Percentiles rank a stretch among this genome's conserved stretches.
Conservation (phyloP, 1,140 invertebrate species). For the Heterodera schachtii region DNA sequence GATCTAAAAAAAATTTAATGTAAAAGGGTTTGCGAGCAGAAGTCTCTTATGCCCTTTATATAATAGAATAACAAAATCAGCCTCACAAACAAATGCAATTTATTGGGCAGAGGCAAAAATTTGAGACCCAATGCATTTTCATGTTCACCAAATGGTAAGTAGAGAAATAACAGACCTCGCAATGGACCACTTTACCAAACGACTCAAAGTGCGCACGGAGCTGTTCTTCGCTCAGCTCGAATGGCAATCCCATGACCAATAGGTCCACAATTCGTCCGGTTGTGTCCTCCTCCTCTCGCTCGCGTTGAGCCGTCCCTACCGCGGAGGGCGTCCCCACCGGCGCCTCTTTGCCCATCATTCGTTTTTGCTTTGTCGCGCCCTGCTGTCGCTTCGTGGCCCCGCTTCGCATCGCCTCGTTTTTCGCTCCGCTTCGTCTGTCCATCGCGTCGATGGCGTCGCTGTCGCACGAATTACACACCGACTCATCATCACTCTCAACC, state of each 20-base stretch:
- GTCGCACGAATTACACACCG: conserved; percentile 51
- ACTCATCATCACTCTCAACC: conserved; percentile 47
- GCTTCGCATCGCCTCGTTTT: conserved; percentile 15
- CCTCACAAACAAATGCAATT: too few relatives aligned
- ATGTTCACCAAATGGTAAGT: background rate
- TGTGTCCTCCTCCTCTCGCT: background rate
- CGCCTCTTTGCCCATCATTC: conserved; percentile 28
- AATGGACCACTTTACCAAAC: conserved; percentile 69
- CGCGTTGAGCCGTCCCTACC: background rate
- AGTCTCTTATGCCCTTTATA: too few relatives aligned
- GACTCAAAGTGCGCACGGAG: conserved; percentile 69
- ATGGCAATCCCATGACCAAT: conserved; percentile 66
- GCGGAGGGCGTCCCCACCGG: background rate
- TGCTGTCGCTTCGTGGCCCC: conserved; percentile 20
- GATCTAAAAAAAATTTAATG: conserved; percentile 7
- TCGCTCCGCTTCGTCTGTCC: conserved; percentile 31
- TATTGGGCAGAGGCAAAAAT: too few relatives aligned
- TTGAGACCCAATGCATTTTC: too few relatives aligned
- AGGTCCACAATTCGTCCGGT: conserved; percentile 45
- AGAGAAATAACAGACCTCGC: conserved; percentile 66
- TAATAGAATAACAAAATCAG: too few relatives aligned
- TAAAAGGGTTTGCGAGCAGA: background rate
- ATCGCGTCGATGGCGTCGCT: conserved; percentile 50
- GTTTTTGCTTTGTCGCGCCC: conserved; percentile 21
- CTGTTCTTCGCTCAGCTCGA: conserved; percentile 69